Conservation (phyloP, 2,113 vertebrate species). For the Gulo gulo region DNA sequence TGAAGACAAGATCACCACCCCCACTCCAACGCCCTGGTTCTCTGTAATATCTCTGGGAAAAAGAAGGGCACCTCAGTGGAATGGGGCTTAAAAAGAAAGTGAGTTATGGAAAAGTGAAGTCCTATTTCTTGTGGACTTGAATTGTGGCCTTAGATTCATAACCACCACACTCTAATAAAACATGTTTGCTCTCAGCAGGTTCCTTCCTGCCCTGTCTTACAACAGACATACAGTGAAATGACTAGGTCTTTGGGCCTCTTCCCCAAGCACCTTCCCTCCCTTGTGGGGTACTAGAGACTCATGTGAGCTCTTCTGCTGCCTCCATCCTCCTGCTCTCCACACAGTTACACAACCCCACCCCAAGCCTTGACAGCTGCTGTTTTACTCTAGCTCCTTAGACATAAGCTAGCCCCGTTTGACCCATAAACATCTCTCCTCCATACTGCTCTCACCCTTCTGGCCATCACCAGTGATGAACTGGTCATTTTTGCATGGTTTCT, state of each 20-base stretch:
- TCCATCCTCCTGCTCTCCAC: background rate
- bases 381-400: background rate
- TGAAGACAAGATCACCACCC: background rate
- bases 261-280: background rate
- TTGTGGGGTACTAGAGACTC: background rate
- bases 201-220: background rate
- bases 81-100: background rate
- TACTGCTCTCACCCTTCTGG: background rate
- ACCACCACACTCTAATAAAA: background rate
- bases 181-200: background rate
- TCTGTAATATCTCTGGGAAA: background rate
- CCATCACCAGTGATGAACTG: background rate
- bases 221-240: background rate
- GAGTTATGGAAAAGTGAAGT: background rate
- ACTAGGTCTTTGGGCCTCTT: background rate
- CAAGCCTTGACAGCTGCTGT: background rate
- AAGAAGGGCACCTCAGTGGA: background rate
- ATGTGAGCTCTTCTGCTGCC: background rate
- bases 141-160: background rate
- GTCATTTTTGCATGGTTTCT: background rate
- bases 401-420: background rate
- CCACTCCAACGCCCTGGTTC: background rate
- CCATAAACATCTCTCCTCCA: background rate
- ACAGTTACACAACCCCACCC: background rate
- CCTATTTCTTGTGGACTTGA: background rate